Conservation (phyloP, 1,140 invertebrate genomes). For the Eueides isabella region DNA sequence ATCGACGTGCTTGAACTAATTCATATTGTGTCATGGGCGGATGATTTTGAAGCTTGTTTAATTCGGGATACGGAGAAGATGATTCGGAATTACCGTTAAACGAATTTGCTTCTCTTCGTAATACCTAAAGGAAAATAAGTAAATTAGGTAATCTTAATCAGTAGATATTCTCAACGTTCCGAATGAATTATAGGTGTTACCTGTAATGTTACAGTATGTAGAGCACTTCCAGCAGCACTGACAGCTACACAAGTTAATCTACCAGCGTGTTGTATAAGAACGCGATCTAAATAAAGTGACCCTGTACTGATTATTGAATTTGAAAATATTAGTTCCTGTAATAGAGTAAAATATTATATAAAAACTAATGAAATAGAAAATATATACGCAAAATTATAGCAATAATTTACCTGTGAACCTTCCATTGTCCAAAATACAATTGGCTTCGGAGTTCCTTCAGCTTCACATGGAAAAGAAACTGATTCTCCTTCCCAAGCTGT, state of each 20-base stretch:
- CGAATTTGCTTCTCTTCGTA: slow-evolving; percentile 74
- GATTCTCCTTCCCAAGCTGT: slow-evolving; percentile 90
- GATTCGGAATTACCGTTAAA: slow-evolving; percentile 69
- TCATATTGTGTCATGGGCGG: slow-evolving; percentile 90
- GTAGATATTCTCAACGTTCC: not conserved
- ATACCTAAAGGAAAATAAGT: slow-evolving; percentile 48
- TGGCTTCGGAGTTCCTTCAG: slow-evolving; percentile 94
- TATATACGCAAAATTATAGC: not conserved
- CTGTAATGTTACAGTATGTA: slow-evolving; percentile 73
- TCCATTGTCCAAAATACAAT: slow-evolving; percentile 95
- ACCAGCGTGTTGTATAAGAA: slow-evolving; percentile 66
- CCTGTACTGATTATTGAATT: slow-evolving; percentile 63
- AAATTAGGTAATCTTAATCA: not conserved
- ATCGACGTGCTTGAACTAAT: slow-evolving; percentile 89
- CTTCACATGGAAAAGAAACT: slow-evolving; percentile 93
- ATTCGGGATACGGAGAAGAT: slow-evolving; percentile 68
- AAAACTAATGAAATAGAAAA: slow-evolving; percentile 7
- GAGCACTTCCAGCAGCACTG: slow-evolving; percentile 72
- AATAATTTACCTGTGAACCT: slow-evolving; percentile 76
- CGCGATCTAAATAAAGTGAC: slow-evolving; percentile 70
- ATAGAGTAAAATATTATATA: slow-evolving; percentile 16
- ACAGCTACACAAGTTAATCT: slow-evolving; percentile 74
- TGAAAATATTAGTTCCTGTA: slow-evolving; percentile 72
- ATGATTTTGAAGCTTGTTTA: slow-evolving; percentile 82
- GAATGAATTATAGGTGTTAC: slow-evolving; percentile 28